Evolutionary conservation across 2,113 vertebrate genomes (phyloP).

Genomic region (Ploceus nigricollis): DNA sequence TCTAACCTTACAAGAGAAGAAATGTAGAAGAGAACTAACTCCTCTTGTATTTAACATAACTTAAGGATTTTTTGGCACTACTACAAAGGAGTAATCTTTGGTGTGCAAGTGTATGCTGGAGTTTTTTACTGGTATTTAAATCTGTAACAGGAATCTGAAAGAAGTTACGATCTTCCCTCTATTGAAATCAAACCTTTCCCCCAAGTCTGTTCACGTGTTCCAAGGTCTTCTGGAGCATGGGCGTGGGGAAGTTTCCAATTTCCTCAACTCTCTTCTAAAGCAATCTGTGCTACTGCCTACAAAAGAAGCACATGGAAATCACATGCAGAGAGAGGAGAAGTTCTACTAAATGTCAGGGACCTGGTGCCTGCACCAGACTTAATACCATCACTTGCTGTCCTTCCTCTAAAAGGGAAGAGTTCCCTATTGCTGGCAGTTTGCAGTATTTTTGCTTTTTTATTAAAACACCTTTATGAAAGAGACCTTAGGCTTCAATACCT

Average conservation of each 20-base stretch:
- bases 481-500: background rate
- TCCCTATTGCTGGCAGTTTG: background rate
- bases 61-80: constrained; percentile 27
- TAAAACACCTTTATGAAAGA: background rate
- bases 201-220: background rate
- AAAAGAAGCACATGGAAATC: background rate
- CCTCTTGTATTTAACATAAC: background rate
- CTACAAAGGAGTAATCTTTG: constrained; percentile 17
- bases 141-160: background rate
- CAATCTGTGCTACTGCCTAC: background rate
- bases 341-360: background rate
- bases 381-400: background rate
- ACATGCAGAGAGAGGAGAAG: background rate
- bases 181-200: constrained; percentile 33
- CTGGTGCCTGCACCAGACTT: background rate
- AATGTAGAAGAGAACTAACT: background rate
- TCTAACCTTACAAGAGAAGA: background rate
- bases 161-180: background rate
- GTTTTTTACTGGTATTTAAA: constrained; percentile 35
- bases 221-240: background rate
- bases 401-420: background rate
- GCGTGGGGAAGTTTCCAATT: background rate
- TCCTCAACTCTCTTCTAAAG: background rate
- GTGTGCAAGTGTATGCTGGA: background rate
- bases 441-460: background rate